Base-by-base conservation (phyloP, 2,113 vertebrate genomes). In the Heterocephalus glaber region DNA sequence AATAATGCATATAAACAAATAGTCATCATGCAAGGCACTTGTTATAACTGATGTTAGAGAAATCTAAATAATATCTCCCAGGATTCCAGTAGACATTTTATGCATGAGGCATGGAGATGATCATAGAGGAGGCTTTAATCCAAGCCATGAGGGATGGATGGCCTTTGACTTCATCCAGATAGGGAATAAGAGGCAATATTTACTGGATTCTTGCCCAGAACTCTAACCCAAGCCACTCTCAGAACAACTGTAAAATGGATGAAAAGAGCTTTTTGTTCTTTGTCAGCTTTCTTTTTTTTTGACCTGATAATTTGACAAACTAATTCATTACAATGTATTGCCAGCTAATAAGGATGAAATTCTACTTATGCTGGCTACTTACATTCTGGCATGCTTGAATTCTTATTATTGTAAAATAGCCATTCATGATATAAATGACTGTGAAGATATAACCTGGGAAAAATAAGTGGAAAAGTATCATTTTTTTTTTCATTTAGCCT, bases 401-500 rank as follows among this genome's bases (percentile, higher is more conserved):
- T 92, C 33, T 38, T 81, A 88, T 26, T 81, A 47, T 38, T 76
- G 10, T 68, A 63, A 95, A 87, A 63, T 7, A 84, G 38, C 22
- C 65, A 92, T 79, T 94, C 35, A 35, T 87, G 52, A 54, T 74
- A 85, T 41, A 97, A 90, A 85, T 63, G 47, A 44, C 22, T 95
- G 11, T 54, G 89, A 35, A 90, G 30, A 38, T 61, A 89, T 41
- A 86, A 88, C 44, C 58, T 56, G 20, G 58, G 33, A 58, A 56
- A 76, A 91, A n/a, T 66, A 19, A 74, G 10, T 87, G 41, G 10
- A 89, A 63, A 49, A 56, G 1, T 28, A 33, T 92, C 24, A 33
- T 92, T 86, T 86, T 63, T 83, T 30, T 77, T 58, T 63, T 20
- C 16, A 56, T 94, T 94, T 95, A 89, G 33, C 14, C 30, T 77